Conservation (phyloP, 2,113 vertebrate genomes). For the Lethenteron reissneri region DNA sequence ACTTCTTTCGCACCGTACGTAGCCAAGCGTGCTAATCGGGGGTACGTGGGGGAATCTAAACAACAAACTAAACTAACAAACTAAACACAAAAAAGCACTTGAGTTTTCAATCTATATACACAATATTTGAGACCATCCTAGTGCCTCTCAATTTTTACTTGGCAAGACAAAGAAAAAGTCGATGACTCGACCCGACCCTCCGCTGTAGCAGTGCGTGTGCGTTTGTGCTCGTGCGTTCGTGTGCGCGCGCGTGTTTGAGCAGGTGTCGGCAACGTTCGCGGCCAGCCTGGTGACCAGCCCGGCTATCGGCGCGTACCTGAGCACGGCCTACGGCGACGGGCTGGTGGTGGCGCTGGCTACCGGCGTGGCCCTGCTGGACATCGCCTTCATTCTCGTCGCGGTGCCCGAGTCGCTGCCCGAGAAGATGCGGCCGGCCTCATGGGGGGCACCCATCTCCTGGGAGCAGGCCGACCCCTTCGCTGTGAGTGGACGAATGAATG, state of each 20-base stretch:
- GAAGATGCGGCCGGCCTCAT: conserved; percentile 66
- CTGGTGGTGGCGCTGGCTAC: conserved; percentile 59
- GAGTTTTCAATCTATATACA: too few relatives aligned
- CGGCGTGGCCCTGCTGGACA: conserved; percentile 51
- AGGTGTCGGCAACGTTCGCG: conserved; percentile 74
- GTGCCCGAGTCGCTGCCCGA: conserved; percentile 63
- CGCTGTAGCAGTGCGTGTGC: too few relatives aligned
- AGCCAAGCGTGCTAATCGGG: too few relatives aligned
- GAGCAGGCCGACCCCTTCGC: conserved; percentile 62
- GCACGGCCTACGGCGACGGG: conserved; percentile 46
- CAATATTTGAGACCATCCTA: too few relatives aligned
- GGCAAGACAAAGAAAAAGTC: too few relatives aligned
- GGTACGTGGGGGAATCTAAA: too few relatives aligned
- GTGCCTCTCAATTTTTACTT: too few relatives aligned
- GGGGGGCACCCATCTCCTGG: conserved; percentile 70
- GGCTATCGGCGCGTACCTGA: conserved; percentile 57
- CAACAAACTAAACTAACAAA: too few relatives aligned
- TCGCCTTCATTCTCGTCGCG: conserved; percentile 63
- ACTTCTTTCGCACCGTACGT: too few relatives aligned
- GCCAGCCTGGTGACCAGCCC: conserved; percentile 71
- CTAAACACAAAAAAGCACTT: too few relatives aligned
- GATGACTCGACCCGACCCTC: too few relatives aligned
- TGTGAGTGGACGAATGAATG: conserved; percentile 22
- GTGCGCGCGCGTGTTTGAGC: conserved; percentile 1
- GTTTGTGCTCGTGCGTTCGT: too few relatives aligned